phyloP scores from a whole-genome alignment of 2,797 vertebrate genomes.

The Erethizon dorsatum region DNA sequence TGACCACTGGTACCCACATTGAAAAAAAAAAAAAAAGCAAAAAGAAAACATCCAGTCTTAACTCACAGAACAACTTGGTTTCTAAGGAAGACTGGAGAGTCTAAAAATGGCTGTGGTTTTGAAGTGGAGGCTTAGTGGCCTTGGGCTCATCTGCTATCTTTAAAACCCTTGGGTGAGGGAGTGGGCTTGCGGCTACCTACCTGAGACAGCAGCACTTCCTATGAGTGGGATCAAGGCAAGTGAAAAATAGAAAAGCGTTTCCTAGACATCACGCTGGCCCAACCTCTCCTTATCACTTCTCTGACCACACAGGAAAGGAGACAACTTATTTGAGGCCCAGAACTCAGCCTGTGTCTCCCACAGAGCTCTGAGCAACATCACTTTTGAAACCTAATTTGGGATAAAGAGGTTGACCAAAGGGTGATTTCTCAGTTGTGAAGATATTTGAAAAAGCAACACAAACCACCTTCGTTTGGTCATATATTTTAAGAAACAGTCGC shows the following conservation, averaged over 20 bases:
- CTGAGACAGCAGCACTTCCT: not conserved
- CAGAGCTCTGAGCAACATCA: not conserved
- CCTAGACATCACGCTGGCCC: not conserved
- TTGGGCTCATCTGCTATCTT: not conserved
- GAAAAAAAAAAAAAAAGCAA: not conserved
- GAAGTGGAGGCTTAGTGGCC: too few species aligned
- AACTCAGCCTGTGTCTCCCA: not conserved
- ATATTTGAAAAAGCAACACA: slow-evolving; percentile 29
- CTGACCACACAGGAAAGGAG: slow-evolving; percentile 21
- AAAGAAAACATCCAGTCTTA: not conserved
- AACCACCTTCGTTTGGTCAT: not conserved
- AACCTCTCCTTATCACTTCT: not conserved
- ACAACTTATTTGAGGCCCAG: not conserved
- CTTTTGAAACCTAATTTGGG: not conserved
- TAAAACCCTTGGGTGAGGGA: not conserved
- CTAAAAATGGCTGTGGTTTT: not conserved
- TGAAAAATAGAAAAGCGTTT: slow-evolving; percentile 37
- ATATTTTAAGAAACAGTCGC: not conserved
- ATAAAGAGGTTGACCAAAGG: not conserved
- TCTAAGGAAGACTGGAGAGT: not conserved
- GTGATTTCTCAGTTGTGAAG: slow-evolving; percentile 28
- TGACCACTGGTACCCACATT: too few species aligned
- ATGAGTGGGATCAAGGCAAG: not conserved
- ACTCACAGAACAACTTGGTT: not conserved
- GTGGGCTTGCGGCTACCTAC: not conserved